Percentiles rank a stretch among this genome's conserved stretches.
phyloP scores from a whole-genome alignment of 2,113 vertebrate genomes.

The Percopsis transmontana region DNA sequence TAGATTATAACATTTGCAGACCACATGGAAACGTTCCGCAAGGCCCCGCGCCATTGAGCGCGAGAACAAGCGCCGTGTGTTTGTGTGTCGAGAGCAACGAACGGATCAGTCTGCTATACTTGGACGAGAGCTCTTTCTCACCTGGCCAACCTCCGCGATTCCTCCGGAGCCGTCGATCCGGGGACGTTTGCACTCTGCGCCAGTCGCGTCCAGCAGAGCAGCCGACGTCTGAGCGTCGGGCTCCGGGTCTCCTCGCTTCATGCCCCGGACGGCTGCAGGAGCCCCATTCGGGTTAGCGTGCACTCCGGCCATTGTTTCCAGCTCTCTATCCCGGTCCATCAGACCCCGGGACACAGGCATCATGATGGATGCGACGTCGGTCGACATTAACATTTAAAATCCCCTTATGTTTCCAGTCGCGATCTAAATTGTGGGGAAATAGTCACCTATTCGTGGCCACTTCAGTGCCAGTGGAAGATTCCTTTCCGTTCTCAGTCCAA shows the following conservation, averaged over 20 bases:
- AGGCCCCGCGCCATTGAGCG: no score
- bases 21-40: not conserved
- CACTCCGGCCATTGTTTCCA: slow-evolving; percentile 76
- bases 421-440: slow-evolving; percentile 26
- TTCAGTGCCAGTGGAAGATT: slow-evolving; percentile 23
- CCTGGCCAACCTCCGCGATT: slow-evolving; percentile 76
- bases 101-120: not conserved
- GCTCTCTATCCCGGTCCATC: slow-evolving; percentile 80
- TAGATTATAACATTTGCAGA: slow-evolving; percentile 13
- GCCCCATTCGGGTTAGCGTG: slow-evolving; percentile 66
- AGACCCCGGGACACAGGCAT: slow-evolving; percentile 81
- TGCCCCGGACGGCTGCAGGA: slow-evolving; percentile 73
- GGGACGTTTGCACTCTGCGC: slow-evolving; percentile 81
- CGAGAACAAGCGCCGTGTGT: not conserved
- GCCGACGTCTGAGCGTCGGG: slow-evolving; percentile 76
- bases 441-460: slow-evolving; percentile 20
- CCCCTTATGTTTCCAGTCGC: slow-evolving; percentile 26
- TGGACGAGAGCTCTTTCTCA: slow-evolving; percentile 48
- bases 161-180: slow-evolving; percentile 77
- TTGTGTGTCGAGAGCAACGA: not conserved
- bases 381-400: slow-evolving; percentile 85
- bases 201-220: slow-evolving; percentile 69
- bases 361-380: slow-evolving; percentile 84
- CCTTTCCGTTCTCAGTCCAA: not conserved
- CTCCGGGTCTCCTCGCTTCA: slow-evolving; percentile 84